phyloP scores from a whole-genome alignment of 2,888 invertebrate genomes.

The Argyresthia albistria region DNA sequence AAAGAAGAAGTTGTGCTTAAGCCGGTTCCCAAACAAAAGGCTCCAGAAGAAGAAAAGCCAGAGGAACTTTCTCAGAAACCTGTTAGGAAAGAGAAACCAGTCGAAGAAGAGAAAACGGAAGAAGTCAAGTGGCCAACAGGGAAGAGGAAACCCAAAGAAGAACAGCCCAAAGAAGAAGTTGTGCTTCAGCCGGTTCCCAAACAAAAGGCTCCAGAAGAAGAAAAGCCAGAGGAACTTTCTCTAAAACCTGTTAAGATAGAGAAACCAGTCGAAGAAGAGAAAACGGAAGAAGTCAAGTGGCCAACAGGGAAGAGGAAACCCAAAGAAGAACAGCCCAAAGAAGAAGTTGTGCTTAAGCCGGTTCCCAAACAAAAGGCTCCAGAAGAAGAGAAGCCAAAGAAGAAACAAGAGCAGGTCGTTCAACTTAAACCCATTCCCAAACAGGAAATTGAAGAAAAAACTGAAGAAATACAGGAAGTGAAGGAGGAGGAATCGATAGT shows the following conservation, averaged over 20 bases:
- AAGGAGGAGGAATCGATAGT: slow-evolving; percentile 19
- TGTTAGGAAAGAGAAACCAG: slow-evolving; percentile 11
- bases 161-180: slow-evolving; percentile 8
- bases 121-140: slow-evolving; percentile 26
- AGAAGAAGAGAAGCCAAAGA: slow-evolving; percentile 39
- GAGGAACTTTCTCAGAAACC: slow-evolving; percentile 25
- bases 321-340: slow-evolving; percentile 21
- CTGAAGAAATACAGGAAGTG: slow-evolving; percentile 23
- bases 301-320: slow-evolving; percentile 22
- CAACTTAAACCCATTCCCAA: slow-evolving; percentile 16
- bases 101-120: slow-evolving; percentile 4
- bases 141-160: slow-evolving; percentile 16
- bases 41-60: slow-evolving; percentile 33
- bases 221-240: slow-evolving; percentile 35
- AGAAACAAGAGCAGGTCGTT: no score
- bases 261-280: slow-evolving; percentile 16
- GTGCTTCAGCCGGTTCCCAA: slow-evolving; percentile 30
- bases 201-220: slow-evolving; percentile 28
- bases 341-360: slow-evolving; percentile 32
- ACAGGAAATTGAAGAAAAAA: slow-evolving; percentile 23
- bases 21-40: slow-evolving; percentile 25
- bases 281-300: slow-evolving; percentile 29
- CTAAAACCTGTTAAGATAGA: slow-evolving; percentile 15
- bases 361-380: slow-evolving; percentile 25
- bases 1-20: slow-evolving; percentile 30